These are phyloP conservation scores for Cantharis lateralis DNA, from an alignment of 2,888 invertebrate genomes.

Conservation along the genomic window DNA sequence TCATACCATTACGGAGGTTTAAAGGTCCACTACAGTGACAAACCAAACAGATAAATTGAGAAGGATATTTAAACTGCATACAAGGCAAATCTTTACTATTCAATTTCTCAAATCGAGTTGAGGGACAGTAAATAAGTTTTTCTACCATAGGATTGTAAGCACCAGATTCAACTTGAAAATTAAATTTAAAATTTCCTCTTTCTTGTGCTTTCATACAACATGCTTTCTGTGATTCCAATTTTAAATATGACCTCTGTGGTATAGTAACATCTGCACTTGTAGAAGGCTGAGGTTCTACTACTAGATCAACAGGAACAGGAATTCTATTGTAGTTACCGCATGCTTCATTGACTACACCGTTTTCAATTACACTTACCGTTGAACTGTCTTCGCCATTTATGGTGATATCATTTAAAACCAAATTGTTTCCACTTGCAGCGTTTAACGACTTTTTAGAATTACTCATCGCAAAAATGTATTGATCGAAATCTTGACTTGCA, in stretches of 20 bases:
- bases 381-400: not conserved
- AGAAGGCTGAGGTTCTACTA: not conserved
- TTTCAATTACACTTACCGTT: not conserved
- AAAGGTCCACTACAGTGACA: constrained; percentile 39
- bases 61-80: not conserved
- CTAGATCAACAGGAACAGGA: not conserved
- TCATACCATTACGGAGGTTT: not conserved
- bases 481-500: not conserved
- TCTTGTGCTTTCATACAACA: not conserved
- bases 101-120: not conserved
- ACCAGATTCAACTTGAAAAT: not conserved
- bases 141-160: not conserved
- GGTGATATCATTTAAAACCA: not conserved
- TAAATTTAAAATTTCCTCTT: constrained; percentile 8
- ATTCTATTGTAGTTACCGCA: not conserved
- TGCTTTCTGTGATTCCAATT: not conserved
- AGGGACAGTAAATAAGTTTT: not conserved
- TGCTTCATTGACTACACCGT: not conserved
- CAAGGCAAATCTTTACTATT: not conserved
- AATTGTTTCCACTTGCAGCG: not conserved
- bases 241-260: not conserved
- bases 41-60: constrained; percentile 37
- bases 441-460: not conserved
- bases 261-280: not conserved
- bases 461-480: not conserved